phyloP scores from a whole-genome alignment of 1,140 invertebrate genomes.

The Atta cephalotes region DNA sequence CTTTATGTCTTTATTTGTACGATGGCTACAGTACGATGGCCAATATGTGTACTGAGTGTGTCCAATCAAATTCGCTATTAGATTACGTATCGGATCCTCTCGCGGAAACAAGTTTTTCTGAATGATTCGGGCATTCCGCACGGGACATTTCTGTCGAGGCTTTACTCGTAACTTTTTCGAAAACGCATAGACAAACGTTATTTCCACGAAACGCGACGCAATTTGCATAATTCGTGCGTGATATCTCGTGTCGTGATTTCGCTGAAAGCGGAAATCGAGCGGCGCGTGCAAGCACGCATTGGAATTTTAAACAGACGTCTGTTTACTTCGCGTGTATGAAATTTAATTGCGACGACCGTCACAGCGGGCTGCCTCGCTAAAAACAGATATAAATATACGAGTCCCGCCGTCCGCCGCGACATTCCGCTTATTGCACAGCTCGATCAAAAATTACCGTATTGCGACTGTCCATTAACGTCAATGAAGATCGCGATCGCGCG shows the following conservation, averaged over 20 bases:
- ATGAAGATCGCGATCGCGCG: constrained; percentile 35
- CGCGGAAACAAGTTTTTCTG: too few species aligned
- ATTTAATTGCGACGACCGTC: constrained; percentile 61
- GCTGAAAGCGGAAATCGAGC: constrained; percentile 40
- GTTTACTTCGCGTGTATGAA: constrained; percentile 49
- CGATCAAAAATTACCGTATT: constrained; percentile 30
- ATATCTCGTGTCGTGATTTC: constrained; percentile 4
- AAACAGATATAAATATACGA: constrained; percentile 38
- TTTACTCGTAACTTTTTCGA: background rate
- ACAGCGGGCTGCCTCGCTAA: constrained; percentile 41
- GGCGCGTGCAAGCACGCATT: background rate
- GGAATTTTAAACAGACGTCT: constrained; percentile 58
- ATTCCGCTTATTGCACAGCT: constrained; percentile 24
- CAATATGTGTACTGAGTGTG: too few species aligned
- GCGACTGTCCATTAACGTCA: constrained; percentile 34
- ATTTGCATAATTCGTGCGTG: background rate
- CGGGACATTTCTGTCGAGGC: background rate
- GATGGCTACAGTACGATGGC: too few species aligned
- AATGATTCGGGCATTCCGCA: background rate
- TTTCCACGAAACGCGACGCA: background rate
- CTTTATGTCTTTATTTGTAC: too few species aligned
- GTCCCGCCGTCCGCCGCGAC: constrained; percentile 2
- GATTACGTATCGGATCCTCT: background rate
- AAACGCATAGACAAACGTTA: background rate
- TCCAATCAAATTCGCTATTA: too few species aligned